Base-by-base conservation (phyloP, 1,140 invertebrate species). In the Leucophenga varia region DNA sequence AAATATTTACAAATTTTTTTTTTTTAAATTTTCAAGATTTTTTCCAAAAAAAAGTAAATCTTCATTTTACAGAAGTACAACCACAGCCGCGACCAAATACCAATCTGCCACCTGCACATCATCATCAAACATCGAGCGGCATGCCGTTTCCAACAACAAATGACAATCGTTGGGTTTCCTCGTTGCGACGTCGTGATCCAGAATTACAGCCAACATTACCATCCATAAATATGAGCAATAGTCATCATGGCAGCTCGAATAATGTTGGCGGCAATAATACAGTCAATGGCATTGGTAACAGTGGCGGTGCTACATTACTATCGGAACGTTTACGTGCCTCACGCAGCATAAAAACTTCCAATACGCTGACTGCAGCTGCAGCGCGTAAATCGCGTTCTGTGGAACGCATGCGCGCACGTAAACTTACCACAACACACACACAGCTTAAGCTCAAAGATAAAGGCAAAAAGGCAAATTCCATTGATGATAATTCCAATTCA, bases 121-220 rank as follows among this genome's bases (percentile, higher is more conserved):
- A 16, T 3, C 30, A 41, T 32, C 21, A 28, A n/a, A 42, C 12
- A 14, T 17, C 40, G 32, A n/a, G 47, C 18, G 49, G 49, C 8
- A 64, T 68, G 57, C 43, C 61, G 10, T 74, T 74, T 42, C 63
- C 64, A 19, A 56, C 64, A 14, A 43, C 43, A 47, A 59, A 65
- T 46, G 73, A 76, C 22, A 68, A 57, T 37, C 61, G 72, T n/a
- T 76, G 72, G 72, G 64, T 76, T 6, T 72, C 65, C 10, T 84
- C 84, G 14, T 58, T 86, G 12, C 64, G 85, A 2, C 79, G 79
- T 50, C 72, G 84, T 32, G 83, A 86, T 73, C 82, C 84, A 1
- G 82, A 85, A 47, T 74, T 86, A 4, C 84, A 85, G 57, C 82
- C 84, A 1, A 80, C 81, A 6, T 61, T 86, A 39, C 84, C 84